These are phyloP conservation scores for Beris morrisii DNA, from an alignment of 2,888 invertebrate genomes.

Conservation along the genomic window DNA sequence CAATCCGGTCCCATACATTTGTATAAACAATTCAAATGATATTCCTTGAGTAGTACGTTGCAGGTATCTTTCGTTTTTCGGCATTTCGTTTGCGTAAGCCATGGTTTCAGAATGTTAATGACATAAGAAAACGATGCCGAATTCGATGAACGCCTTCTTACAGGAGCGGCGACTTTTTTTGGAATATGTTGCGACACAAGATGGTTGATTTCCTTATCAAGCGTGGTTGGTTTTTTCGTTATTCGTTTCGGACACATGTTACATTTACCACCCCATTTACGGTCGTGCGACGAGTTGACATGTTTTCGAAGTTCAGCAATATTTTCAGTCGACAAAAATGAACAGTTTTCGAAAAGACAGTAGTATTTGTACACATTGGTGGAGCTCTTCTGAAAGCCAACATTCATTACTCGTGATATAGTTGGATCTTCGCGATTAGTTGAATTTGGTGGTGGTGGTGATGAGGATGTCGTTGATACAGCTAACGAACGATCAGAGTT, in stretches of 20 bases:
- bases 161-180: not conserved
- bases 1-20: conserved; percentile 28
- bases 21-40: conserved; percentile 11
- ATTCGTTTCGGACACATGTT: not conserved
- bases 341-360: conserved; percentile 12
- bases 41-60: not conserved
- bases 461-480: too few species aligned
- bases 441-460: not conserved
- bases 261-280: conserved; percentile 22
- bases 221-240: not conserved
- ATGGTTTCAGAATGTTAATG: conserved; percentile 7
- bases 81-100: not conserved
- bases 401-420: not conserved
- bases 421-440: not conserved
- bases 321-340: not conserved
- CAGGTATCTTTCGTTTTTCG: conserved; percentile 8
- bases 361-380: not conserved
- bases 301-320: conserved; percentile 20
- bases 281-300: not conserved
- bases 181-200: conserved; percentile 9
- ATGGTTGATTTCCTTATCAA: conserved; percentile 10
- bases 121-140: not conserved
- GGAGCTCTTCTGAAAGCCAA: conserved; percentile 2
- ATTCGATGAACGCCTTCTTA: not conserved
- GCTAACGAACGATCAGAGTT: too few species aligned